Conservation (phyloP, 2,113 vertebrate species). For the Oncorhynchus clarkii region DNA sequence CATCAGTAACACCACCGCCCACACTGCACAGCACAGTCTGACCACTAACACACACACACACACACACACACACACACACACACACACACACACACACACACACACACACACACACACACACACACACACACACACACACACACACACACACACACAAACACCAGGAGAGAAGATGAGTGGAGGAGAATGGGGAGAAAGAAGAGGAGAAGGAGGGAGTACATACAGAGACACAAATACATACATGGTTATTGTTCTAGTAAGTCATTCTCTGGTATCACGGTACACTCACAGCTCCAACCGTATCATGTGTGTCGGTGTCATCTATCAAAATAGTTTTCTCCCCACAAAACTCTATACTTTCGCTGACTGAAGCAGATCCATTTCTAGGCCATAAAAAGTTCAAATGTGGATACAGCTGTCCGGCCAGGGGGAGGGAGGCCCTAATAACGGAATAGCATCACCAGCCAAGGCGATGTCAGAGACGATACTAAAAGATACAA, state of each 20-base stretch:
- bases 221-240: too few species aligned
- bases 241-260: too few species aligned
- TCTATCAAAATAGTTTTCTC: not conserved
- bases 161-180: constrained; percentile 42
- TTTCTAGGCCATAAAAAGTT: constrained; percentile 50
- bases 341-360: constrained; percentile 1
- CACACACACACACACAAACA: constrained; percentile 33
- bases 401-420: constrained; percentile 69
- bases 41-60: constrained; percentile 47
- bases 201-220: not conserved
- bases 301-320: not conserved
- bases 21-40: constrained; percentile 37
- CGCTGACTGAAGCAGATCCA: constrained; percentile 51
- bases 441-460: not conserved
- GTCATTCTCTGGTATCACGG: too few species aligned
- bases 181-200: not conserved
- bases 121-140: constrained; percentile 27
- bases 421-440: not conserved
- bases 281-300: too few species aligned
- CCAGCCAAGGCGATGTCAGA: not conserved
- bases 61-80: constrained; percentile 33
- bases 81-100: constrained; percentile 47
- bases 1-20: constrained; percentile 44
- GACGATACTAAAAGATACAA: not conserved
- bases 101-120: constrained; percentile 7